A percentile compares a stretch with the other conserved stretches of the same genome.
Evolutionary conservation across 2,113 vertebrate genomes (phyloP).

Genomic region (Emydocephalus ijimae): DNA sequence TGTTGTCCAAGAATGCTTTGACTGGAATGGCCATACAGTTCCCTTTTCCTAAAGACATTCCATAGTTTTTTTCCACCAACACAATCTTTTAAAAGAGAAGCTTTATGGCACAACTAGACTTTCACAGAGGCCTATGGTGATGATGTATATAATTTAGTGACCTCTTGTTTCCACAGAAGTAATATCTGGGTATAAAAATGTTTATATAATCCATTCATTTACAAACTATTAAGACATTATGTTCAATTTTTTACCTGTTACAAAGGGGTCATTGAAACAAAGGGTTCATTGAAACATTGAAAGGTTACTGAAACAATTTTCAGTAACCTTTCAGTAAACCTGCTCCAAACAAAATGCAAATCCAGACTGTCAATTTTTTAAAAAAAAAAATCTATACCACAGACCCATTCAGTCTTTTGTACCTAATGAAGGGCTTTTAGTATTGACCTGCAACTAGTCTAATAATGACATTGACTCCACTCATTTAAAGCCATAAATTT

Average conservation of each 20-base stretch:
- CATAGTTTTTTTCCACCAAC: background rate
- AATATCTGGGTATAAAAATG: background rate
- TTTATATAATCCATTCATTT: background rate
- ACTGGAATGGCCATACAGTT: background rate
- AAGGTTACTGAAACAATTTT: slow-evolving; percentile 35
- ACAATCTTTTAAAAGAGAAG: background rate
- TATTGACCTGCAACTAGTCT: slow-evolving; percentile 60
- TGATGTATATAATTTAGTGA: background rate
- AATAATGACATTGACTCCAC: slow-evolving; percentile 65
- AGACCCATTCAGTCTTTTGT: slow-evolving; percentile 64
- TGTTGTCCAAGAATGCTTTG: background rate
- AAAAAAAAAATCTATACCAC: slow-evolving; percentile 62
- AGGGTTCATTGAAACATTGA: background rate
- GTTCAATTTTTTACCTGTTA: slow-evolving; percentile 10
- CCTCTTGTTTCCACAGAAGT: background rate
- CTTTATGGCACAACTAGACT: background rate
- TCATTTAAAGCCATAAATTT: slow-evolving; percentile 66
- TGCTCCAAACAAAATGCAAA: slow-evolving; percentile 57
- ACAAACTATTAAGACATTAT: slow-evolving; percentile 26
- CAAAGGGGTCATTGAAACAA: background rate
- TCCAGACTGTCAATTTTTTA: slow-evolving; percentile 55
- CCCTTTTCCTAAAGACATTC: background rate
- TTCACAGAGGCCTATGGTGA: background rate
- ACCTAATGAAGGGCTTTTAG: slow-evolving; percentile 66
- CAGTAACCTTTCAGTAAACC: slow-evolving; percentile 56